Conservation (phyloP, 2,113 vertebrate genomes). For the Microcebus tavaratra region DNA sequence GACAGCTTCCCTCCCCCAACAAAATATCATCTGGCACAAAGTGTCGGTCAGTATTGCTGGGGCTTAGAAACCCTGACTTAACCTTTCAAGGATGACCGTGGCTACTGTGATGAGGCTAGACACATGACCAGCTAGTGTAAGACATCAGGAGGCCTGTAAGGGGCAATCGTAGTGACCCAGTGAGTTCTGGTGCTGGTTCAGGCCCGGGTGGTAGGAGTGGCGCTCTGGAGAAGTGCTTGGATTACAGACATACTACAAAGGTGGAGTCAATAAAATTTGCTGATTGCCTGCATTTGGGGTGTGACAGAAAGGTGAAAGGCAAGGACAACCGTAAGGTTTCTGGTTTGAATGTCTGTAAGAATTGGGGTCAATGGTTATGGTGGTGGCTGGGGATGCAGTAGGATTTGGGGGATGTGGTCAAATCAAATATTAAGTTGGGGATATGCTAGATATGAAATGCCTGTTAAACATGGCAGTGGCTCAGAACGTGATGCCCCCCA, state of each 20-base stretch:
- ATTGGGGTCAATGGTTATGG: background rate
- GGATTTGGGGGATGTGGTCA: background rate
- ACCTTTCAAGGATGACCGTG: background rate
- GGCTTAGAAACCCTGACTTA: background rate
- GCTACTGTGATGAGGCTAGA: background rate
- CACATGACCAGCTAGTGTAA: background rate
- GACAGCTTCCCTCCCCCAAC: background rate
- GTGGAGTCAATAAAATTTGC: background rate
- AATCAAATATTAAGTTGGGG: background rate
- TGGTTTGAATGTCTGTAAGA: background rate
- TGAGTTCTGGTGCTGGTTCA: background rate
- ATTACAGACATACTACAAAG: background rate
- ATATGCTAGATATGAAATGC: background rate
- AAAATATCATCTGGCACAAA: background rate
- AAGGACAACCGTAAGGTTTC: background rate
- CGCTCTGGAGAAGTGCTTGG: background rate
- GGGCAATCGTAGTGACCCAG: background rate
- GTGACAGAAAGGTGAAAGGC: background rate
- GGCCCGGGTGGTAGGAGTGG: rapidly evolving
- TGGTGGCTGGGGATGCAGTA: background rate
- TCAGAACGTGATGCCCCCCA: no score
- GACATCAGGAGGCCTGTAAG: background rate
- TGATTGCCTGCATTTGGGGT: background rate
- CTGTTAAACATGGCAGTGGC: background rate
- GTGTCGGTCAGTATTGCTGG: background rate